Percentiles rank a stretch among this genome's conserved stretches.
Evolutionary conservation across 2,888 invertebrate genomes (phyloP).

Genomic region (Lingula anatina): DNA sequence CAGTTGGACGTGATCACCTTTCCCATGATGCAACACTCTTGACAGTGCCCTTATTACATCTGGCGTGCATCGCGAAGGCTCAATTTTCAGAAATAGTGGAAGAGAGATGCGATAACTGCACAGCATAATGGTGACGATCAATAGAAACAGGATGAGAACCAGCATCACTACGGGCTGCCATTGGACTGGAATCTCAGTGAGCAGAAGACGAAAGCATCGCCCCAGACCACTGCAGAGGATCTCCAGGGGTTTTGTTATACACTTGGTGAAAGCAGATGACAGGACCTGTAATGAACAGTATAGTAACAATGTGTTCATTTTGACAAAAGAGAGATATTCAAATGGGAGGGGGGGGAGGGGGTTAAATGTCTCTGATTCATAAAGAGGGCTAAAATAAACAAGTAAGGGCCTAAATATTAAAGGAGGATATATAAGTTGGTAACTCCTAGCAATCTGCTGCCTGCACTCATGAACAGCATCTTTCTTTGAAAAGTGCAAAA

Average conservation of each 20-base stretch:
- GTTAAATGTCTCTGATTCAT: too few species aligned
- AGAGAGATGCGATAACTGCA: conserved; percentile 24
- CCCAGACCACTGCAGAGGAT: conserved; percentile 24
- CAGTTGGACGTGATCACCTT: too few species aligned
- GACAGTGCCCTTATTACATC: too few species aligned
- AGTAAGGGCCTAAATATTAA: too few species aligned
- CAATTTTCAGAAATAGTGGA: conserved; percentile 1
- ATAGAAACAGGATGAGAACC: conserved; percentile 13
- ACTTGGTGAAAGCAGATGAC: conserved; percentile 27
- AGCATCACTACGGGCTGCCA: conserved; percentile 37
- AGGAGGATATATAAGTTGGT: too few species aligned
- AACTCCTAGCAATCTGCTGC: too few species aligned
- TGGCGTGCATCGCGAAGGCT: neutral
- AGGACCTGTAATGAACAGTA: conserved; percentile 29
- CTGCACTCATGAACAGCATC: too few species aligned
- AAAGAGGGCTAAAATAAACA: too few species aligned
- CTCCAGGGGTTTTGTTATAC: conserved; percentile 30
- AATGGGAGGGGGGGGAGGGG: too few species aligned
- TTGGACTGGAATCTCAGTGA: conserved; percentile 33
- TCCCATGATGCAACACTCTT: too few species aligned
- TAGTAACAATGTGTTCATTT: too few species aligned
- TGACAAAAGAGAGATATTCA: neutral
- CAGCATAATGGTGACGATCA: conserved; percentile 15
- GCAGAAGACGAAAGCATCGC: conserved; percentile 24
- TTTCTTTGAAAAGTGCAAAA: too few species aligned